phyloP scores from a whole-genome alignment of 2,888 invertebrate genomes.

The Abrostola tripartita region DNA sequence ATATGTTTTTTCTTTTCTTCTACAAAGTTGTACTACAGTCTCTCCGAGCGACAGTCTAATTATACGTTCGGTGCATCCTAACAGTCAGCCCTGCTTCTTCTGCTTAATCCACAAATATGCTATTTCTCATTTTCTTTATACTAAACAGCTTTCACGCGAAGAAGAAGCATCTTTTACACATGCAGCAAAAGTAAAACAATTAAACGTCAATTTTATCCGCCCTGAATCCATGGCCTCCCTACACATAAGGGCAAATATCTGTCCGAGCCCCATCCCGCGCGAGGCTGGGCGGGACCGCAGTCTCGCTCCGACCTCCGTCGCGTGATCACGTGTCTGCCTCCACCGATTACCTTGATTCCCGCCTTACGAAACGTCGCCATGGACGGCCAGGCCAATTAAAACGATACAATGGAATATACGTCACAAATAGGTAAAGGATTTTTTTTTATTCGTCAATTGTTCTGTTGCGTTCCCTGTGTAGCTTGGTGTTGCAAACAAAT shows the following conservation, averaged over 20 bases:
- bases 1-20: too few relatives aligned
- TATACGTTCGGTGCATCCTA: too few relatives aligned
- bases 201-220: neutral
- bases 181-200: neutral
- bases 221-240: slow-evolving; percentile 23
- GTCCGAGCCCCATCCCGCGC: slow-evolving; percentile 61
- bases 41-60: too few relatives aligned
- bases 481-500: slow-evolving; percentile 41
- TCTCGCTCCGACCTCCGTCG: slow-evolving; percentile 55
- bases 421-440: slow-evolving; percentile 74
- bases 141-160: too few relatives aligned
- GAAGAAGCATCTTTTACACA: too few relatives aligned
- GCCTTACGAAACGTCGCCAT: slow-evolving; percentile 61
- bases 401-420: slow-evolving; percentile 77
- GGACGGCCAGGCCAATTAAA: slow-evolving; percentile 65
- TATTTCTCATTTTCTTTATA: too few relatives aligned
- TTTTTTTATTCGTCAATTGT: slow-evolving; percentile 65
- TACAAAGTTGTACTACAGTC: too few relatives aligned
- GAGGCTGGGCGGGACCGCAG: slow-evolving; percentile 67
- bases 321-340: slow-evolving; percentile 31
- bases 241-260: slow-evolving; percentile 59
- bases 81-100: too few relatives aligned
- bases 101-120: too few relatives aligned
- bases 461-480: slow-evolving; percentile 41
- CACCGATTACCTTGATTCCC: slow-evolving; percentile 55